phyloP scores from a whole-genome alignment of 2,888 invertebrate genomes.

The Phasia obesa region DNA sequence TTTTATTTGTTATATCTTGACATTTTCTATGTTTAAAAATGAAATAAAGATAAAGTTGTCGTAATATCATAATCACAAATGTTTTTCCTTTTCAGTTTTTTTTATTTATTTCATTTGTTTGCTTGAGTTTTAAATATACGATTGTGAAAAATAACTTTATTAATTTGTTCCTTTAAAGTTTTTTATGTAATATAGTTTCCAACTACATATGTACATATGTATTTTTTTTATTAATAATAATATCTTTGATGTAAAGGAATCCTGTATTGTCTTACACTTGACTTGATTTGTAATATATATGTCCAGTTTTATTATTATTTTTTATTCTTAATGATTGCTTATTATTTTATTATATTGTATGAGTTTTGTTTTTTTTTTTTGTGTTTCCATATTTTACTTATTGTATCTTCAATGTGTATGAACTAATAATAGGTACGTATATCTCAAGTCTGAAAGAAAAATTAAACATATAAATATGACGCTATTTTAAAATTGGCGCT shows the following conservation, averaged over 20 bases:
- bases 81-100: conserved; percentile 18
- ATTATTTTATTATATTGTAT: neutral
- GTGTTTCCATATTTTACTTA: neutral
- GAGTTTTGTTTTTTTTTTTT: neutral
- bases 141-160: neutral
- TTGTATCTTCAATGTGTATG: too few species aligned
- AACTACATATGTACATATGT: neutral
- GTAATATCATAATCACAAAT: conserved; percentile 61
- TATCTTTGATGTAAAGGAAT: conserved; percentile 39
- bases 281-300: conserved; percentile 64
- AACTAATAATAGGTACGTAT: too few species aligned
- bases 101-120: neutral
- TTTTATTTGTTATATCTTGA: neutral
- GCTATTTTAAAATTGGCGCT: too few species aligned
- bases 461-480: too few species aligned
- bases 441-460: too few species aligned
- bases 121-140: neutral
- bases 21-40: conserved; percentile 16
- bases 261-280: conserved; percentile 62
- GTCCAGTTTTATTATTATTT: conserved; percentile 53
- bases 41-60: conserved; percentile 37
- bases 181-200: neutral
- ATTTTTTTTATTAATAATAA: conserved; percentile 13
- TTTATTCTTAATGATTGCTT: neutral
- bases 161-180: neutral